phyloP scores from a whole-genome alignment of 2,113 vertebrate genomes.

The Chaetodon auriga region DNA sequence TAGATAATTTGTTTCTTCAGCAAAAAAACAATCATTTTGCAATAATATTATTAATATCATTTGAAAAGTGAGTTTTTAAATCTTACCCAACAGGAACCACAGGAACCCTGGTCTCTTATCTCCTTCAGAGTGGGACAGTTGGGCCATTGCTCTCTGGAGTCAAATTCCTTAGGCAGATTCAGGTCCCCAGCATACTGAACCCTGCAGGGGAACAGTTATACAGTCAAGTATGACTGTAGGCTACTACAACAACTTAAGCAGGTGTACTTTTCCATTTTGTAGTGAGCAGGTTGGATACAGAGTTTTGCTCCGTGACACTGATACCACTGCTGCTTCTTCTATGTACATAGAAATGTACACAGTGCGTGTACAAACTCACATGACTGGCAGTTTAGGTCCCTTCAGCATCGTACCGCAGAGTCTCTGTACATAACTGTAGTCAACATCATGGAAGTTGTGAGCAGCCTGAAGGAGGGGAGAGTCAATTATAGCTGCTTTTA shows the following conservation, averaged over 20 bases:
- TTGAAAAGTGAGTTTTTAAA: background rate
- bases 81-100: conserved; percentile 97
- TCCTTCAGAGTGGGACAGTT: conserved; percentile 94
- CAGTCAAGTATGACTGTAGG: background rate
- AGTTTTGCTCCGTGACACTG: background rate
- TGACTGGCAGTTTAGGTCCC: conserved; percentile 89
- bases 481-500: background rate
- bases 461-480: conserved; percentile 84
- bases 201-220: conserved; percentile 75
- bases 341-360: background rate
- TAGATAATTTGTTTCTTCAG: background rate
- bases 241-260: background rate
- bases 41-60: no score
- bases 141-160: conserved; percentile 91
- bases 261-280: background rate
- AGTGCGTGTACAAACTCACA: conserved; percentile 82
- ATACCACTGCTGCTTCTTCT: background rate
- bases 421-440: conserved; percentile 89
- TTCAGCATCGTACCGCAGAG: conserved; percentile 92
- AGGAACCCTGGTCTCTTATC: conserved; percentile 97
- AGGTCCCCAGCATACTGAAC: conserved; percentile 81
- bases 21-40: no score
- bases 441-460: conserved; percentile 90
- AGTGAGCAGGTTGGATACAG: no score
- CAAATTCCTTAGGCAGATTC: conserved; percentile 88